Evolutionary conservation across 2,797 vertebrate species (phyloP).

Genomic region (Hydrophis major): DNA sequence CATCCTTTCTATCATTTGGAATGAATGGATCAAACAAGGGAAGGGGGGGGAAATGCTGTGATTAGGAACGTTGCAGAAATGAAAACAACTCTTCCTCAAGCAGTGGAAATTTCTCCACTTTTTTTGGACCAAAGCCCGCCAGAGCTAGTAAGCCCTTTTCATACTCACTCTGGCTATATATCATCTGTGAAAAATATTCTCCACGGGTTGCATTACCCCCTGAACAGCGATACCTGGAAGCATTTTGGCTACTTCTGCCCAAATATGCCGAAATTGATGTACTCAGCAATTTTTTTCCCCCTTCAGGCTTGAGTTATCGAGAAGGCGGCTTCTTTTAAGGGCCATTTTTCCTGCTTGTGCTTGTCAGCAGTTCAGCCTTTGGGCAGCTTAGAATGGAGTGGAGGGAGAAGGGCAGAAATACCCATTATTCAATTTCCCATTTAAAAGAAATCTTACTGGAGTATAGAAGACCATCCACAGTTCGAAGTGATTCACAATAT

Average conservation of each 20-base stretch:
- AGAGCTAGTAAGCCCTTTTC: not conserved
- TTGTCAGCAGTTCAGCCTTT: constrained; percentile 33
- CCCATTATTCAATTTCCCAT: constrained; percentile 43
- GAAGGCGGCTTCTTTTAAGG: constrained; percentile 22
- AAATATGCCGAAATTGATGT: constrained; percentile 17
- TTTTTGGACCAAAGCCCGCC: not conserved
- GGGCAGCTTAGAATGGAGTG: constrained; percentile 20
- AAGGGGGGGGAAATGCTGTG: not conserved
- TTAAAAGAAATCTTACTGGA: constrained; percentile 34
- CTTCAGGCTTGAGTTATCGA: constrained; percentile 28
- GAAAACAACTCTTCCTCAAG: not conserved
- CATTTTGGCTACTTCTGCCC: constrained; percentile 5
- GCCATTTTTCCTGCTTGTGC: constrained; percentile 31
- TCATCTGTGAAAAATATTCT: not conserved
- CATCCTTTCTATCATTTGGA: not conserved
- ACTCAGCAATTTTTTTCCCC: not conserved
- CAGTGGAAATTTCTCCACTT: not conserved
- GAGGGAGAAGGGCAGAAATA: not conserved
- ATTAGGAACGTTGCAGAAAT: not conserved
- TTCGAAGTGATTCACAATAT: constrained; percentile 43
- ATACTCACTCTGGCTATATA: not conserved
- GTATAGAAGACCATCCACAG: constrained; percentile 22
- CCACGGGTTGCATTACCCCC: fast-evolving
- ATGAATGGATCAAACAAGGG: not conserved
- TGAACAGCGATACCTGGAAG: not conserved